Evolutionary conservation across 2,113 vertebrate species (phyloP), one percentile per base, ranked within the genome.

Genomic region (Dasyornis broadbenti): DNA sequence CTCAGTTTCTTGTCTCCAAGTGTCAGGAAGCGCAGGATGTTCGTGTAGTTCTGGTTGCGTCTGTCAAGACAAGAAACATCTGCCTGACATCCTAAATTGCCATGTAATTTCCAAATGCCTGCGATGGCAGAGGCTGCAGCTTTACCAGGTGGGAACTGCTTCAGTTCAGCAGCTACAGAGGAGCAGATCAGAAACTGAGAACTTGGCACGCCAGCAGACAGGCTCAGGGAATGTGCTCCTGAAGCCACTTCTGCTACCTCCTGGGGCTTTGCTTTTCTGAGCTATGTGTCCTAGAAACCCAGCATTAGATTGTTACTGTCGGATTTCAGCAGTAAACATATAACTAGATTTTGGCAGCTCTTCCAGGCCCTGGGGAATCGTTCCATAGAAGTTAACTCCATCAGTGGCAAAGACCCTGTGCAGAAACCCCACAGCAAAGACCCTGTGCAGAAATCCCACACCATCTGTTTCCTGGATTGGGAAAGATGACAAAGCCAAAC

Each of bases 11-110:
- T 99, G 89, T 99, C 99, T 61, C 99, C 99, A 78, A 99, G 97
- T 23, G 99, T 99, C 94, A 99, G 98, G 95, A 99, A 99, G 30
- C 99, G 98, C 86, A 99, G 98, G 95, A 99, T 99, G 95, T 82
- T 99, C 81, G 86, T 98, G 84, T 99, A 99, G 97, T 99, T 99
- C 85, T 99, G 99, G 97, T 99, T 99, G 63, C 99, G 98, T 97
- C 99, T 99, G 96, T 96, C 75, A 94, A 95, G 94, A 95, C 56
- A 92, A 96, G 81, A 93, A 75, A 95, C 79, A 64, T 53, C 77
- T 95, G 59, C 76, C 81, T 94, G 87, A 83, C 56, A 53, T 52
- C 49, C 86, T 42, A 16, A 89, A 85, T 52, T 72, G 78, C 71
- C 28, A 3, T 9, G 28, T 16, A 33, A 33, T 83, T 89, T 78